Evolutionary conservation across 2,888 invertebrate species (phyloP), one percentile per base, ranked within the genome.

Genomic region (Pandemis heparana): DNA sequence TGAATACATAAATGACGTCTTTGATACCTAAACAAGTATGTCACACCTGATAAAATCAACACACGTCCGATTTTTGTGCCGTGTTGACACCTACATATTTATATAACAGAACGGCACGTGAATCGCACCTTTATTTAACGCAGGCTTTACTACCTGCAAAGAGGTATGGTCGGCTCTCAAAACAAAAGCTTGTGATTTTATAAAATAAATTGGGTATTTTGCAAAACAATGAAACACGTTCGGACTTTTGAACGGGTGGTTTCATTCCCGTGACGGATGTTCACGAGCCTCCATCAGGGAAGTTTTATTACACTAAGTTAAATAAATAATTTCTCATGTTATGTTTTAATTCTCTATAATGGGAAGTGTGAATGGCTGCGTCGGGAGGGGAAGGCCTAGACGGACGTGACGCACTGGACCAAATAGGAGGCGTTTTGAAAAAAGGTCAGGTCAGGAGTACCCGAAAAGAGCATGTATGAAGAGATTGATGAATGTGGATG

Each of bases 91-190:
- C 53, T 51, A 64, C 43, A 77, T 74, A 76, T 76, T 77, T 79
- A 71, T 76, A 70, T 75, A 70, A 79, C 78, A 81, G 78, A 79
- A 80, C 78, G 77, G 79, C 74, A 80, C 80, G 78, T 79, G 80
- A 63, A 63, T 5, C 38, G 16, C 78, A 79, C 80, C 79, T 82
- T 83, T 81, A 83, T 85, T 83, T 83, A 82, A 80, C 72, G 76
- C 80, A 84, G 85, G 83, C 77, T 79, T 78, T 76, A 67, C 76
- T 85, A 84, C 82, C 83, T 84, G 83, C 71, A 78, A 80, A 80
- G 77, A 78, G 81, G 75, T 75, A 62, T 70, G 69, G 70, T 73
- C 74, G 70, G 70, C 67, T 74, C 75, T 75, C 76, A 70, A 80
- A 83, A 86, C 82, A 83, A 82, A 83, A 78, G 79, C 79, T 79